Conservation (phyloP, 2,797 vertebrate genomes). For the Neosilurus mollespiculum region DNA sequence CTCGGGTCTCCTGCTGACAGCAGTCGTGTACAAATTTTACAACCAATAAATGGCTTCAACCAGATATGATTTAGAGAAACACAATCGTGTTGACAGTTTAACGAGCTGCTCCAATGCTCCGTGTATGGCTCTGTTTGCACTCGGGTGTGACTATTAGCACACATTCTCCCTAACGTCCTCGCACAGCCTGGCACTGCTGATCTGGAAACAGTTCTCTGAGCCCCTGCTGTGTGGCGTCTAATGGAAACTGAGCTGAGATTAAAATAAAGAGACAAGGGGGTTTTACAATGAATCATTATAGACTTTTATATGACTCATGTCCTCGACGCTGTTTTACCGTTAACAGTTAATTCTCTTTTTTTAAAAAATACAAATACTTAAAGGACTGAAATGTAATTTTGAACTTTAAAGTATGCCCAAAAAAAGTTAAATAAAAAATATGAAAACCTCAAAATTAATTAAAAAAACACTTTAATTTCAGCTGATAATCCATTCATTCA, state of each 20-base stretch:
- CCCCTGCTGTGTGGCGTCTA: not conserved
- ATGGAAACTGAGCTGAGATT: not conserved
- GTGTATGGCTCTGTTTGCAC: constrained; percentile 47
- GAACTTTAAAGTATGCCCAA: too few relatives aligned
- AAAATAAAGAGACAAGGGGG: constrained; percentile 1
- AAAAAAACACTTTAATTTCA: too few relatives aligned
- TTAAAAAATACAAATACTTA: not conserved
- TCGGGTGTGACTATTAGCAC: constrained; percentile 41
- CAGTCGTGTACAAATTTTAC: constrained; percentile 42
- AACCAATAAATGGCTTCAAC: constrained; percentile 47
- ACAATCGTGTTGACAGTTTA: constrained; percentile 48
- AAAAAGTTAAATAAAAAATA: too few relatives aligned
- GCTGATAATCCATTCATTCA: too few relatives aligned
- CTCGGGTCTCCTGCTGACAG: constrained; percentile 30
- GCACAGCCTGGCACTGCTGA: constrained; percentile 19
- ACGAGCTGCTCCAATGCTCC: constrained; percentile 26
- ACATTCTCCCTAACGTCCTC: constrained; percentile 22
- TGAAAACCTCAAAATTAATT: too few relatives aligned
- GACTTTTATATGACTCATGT: constrained; percentile 13
- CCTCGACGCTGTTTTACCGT: not conserved
- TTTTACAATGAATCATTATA: constrained; percentile 34
- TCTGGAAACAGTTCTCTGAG: constrained; percentile 14
- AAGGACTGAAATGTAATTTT: not conserved
- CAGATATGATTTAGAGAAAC: constrained; percentile 51
- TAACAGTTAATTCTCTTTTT: not conserved